Base-by-base conservation (phyloP, 2,113 vertebrate genomes). In the Manacus vitellinus region DNA sequence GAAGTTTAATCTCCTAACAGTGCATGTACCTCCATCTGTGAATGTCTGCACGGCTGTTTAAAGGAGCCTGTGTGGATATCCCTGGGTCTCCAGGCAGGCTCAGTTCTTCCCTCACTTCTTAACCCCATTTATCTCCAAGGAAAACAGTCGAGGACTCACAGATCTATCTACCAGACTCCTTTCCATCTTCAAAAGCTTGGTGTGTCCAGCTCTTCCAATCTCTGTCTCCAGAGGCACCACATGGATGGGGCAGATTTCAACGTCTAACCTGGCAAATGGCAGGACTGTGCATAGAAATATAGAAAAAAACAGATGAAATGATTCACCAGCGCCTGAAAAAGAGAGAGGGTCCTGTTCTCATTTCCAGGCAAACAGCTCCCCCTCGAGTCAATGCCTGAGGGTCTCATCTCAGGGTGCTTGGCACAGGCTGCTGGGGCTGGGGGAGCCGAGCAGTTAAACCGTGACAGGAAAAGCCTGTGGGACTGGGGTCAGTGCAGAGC, bases 291-390 rank as follows among this genome's bases (percentile, higher is more conserved):
- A 3, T 12, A 39, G 14, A 25, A 71, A 20, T 7, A n/a, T 14
- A 25, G n/a, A 20, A 10, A 35, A 52, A 47, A n/a, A 46, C 67
- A 12, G 41, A 23, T 46, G 61, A 51, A 91, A 51, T 37, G 47
- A 62, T 20, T 4, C 41, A 28, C 5, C 47, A 18, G 28, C 7
- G 41, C 22, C 41, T 28, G 30, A 56, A 14, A 63, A 14, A 18
- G 49, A 52, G 27, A 25, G 24, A 24, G 35, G 43, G 18, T 54
- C 25, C 17, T 5, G 0, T 27, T 72, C 44, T 37, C 71, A 54
- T 87, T 63, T 35, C 15, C 91, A 82, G 73, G 70, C 39, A 85
- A 87, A 94, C 28, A 93, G 84, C 87, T 88, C 70, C 92, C 77
- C 68, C 93, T 76, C 54, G 22, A 78, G 62, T 43, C 86, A 58